Conservation (phyloP, 2,113 vertebrate species). For the Centropus unirufus region DNA sequence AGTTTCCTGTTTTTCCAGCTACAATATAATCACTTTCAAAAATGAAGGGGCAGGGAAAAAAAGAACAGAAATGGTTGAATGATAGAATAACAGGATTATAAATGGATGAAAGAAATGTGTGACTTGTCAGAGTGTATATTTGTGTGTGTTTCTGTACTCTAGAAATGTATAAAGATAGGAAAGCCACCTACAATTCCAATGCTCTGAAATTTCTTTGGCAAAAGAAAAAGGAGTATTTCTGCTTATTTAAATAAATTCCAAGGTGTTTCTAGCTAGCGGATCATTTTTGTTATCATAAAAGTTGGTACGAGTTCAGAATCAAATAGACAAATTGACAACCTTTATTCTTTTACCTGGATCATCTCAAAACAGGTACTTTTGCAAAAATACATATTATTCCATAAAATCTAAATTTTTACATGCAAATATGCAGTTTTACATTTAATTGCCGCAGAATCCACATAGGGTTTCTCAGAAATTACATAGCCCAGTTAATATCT, state of each 20-base stretch:
- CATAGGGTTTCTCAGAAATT: background rate
- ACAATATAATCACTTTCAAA: conserved; percentile 64
- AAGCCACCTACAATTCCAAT: conserved; percentile 22
- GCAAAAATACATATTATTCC: background rate
- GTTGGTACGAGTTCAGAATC: background rate
- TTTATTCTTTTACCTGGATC: background rate
- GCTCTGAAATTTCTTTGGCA: conserved; percentile 10
- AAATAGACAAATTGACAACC: background rate
- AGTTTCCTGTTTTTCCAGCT: conserved; percentile 57
- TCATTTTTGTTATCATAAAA: background rate
- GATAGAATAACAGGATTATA: conserved; percentile 34
- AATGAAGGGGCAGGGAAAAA: background rate
- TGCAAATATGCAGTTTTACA: background rate
- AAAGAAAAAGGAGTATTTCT: background rate
- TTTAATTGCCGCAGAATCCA: background rate
- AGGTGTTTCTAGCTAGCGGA: background rate
- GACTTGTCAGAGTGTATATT: conserved; percentile 6
- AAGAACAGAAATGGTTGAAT: conserved; percentile 16
- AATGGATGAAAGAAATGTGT: conserved; percentile 22
- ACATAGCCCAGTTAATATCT: background rate
- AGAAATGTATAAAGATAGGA: conserved; percentile 50
- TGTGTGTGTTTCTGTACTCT: conserved; percentile 16
- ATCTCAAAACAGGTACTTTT: background rate
- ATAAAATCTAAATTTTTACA: background rate
- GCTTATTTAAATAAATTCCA: background rate